Base-by-base conservation (phyloP, 2,888 invertebrate genomes). In the Lasioglossum morio region DNA sequence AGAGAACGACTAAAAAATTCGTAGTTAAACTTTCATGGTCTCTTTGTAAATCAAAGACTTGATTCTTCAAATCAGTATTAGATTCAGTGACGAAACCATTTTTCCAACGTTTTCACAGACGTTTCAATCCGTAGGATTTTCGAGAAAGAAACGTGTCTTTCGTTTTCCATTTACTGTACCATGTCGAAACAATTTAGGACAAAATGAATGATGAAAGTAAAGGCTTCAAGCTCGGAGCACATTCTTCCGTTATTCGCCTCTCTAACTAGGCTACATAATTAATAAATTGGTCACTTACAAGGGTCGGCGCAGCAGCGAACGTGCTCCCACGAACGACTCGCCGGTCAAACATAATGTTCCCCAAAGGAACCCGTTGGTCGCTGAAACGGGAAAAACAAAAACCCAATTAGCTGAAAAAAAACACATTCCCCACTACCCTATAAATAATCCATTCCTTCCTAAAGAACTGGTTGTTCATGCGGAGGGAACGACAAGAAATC, bases 261-360 rank as follows among this genome's bases (percentile, higher is more conserved):
- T 5, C 5, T 16, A 27, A 16, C 2, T 30, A 12, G 5, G 14
- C 16, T 63, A 63, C 5, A 63, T 27, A 16, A 34, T 34, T 19
- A 66, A 34, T 19, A 34, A 30, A 34, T 66, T 30, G 10, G 10
- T 27, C 76, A 94, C 95, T 94, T 86, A 95, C 95, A 77, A 95
- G 94, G 83, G 94, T 90, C 74, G 94, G 91, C 37, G 92, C 88
- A 34, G 92, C 96, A 77, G 97, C 96, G 95, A 97, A 97, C 87
- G 98, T 98, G 95, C 97, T 98, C 91, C 98, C 99, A 91, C 98
- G 97, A 92, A 98, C 97, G 82, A 99, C 97, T 92, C 98, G 96
- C 93, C 97, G 97, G 95, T 99, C 99, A 95, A 97, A 98, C 98
- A 98, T 99, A 94, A 99, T 96, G 96, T 99, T 99, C 93, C 97